A percentile compares a stretch with the other conserved stretches of the same genome.
These are phyloP conservation scores for Lithophane ornitopus DNA, from an alignment of 2,888 invertebrate species.

Conservation along the genomic window DNA sequence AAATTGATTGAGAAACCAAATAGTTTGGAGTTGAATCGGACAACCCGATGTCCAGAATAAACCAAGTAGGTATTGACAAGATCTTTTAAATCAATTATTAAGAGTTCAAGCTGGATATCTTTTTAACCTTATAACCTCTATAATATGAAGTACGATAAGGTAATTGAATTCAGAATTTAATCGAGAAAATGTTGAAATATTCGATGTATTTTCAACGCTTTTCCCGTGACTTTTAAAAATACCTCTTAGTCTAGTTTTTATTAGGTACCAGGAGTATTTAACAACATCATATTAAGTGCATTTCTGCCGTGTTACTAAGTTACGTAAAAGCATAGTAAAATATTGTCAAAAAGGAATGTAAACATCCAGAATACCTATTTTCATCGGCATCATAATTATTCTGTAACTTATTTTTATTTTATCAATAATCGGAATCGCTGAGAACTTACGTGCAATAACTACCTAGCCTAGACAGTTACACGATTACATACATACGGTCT, in stretches of 20 bases:
- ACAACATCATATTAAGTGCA: not conserved
- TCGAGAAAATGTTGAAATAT: not conserved
- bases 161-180: slow-evolving; percentile 10
- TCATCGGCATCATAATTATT: not conserved
- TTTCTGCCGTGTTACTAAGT: not conserved
- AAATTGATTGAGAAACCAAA: not conserved
- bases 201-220: not conserved
- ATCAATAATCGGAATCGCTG: not conserved
- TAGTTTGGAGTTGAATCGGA: not conserved
- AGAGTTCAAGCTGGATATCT: slow-evolving; percentile 4
- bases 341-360: not conserved
- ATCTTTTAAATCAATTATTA: not conserved
- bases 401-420: not conserved
- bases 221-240: not conserved
- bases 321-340: not conserved
- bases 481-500: not conserved
- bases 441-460: not conserved
- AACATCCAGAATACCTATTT: too few species aligned
- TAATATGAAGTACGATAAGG: not conserved
- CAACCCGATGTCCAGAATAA: not conserved
- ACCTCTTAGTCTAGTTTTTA: not conserved
- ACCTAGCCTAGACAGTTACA: not conserved
- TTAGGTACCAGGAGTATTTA: too few species aligned
- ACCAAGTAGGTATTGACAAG: too few species aligned
- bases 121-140: slow-evolving; percentile 13